A percentile compares a stretch with the other conserved stretches of the same genome.
Conservation (phyloP, 2,888 invertebrate genomes). For the Eustalomyia histrio region DNA sequence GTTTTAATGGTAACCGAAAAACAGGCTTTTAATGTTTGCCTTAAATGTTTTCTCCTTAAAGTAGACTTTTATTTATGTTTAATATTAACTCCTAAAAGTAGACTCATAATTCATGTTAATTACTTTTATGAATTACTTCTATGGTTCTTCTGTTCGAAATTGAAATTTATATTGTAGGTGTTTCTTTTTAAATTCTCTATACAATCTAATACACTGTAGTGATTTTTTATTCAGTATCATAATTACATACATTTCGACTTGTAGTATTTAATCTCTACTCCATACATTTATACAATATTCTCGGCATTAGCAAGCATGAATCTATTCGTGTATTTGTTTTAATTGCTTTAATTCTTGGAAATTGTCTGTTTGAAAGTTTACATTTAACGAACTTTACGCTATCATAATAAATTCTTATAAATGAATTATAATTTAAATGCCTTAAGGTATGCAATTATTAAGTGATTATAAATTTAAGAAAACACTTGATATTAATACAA, state of each 20-base stretch:
- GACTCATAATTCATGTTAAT: not conserved
- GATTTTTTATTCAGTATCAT: not conserved
- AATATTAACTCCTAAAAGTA: not conserved
- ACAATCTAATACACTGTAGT: slow-evolving; percentile 4
- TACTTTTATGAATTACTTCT: not conserved
- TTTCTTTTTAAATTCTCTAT: not conserved
- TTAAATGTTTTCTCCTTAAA: not conserved
- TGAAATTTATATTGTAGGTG: not conserved
- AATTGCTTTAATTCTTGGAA: not conserved
- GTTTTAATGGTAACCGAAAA: not conserved
- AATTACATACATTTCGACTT: not conserved
- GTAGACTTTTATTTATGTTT: not conserved
- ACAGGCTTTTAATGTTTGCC: not conserved
- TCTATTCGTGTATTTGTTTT: not conserved
- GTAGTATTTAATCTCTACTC: not conserved
- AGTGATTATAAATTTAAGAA: slow-evolving; percentile 1
- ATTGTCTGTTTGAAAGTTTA: slow-evolving; percentile 1
- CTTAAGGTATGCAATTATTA: slow-evolving; percentile 40
- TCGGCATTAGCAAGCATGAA: not conserved
- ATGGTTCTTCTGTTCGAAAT: not conserved
- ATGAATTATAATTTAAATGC: slow-evolving; percentile 19
- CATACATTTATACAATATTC: not conserved
- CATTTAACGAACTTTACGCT: slow-evolving; percentile 25
- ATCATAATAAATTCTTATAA: slow-evolving; percentile 12
- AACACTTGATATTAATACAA: not conserved